phyloP scores from a whole-genome alignment of 1,140 invertebrate genomes.

The Drosophila dunni region DNA sequence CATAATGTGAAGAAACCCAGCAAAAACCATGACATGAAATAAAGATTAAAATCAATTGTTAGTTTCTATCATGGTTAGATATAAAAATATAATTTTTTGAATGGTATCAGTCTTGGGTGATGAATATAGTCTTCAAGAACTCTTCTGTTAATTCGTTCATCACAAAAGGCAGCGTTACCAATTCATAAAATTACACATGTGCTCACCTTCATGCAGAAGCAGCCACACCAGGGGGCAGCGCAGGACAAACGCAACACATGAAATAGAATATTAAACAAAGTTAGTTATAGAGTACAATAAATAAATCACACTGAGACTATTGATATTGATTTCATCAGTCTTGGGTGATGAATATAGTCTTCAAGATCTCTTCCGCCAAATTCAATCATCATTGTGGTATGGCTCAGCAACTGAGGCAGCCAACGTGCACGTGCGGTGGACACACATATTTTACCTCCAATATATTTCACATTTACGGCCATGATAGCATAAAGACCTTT shows the following conservation, averaged over 20 bases:
- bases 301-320: neutral
- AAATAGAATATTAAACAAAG: constrained; percentile 28
- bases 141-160: constrained; percentile 78
- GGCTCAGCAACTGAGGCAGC: constrained; percentile 11
- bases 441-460: constrained; percentile 62
- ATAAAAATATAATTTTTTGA: neutral
- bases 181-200: constrained; percentile 15
- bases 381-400: constrained; percentile 60
- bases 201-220: constrained; percentile 49
- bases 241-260: constrained; percentile 14
- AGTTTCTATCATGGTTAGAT: constrained; percentile 3
- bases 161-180: constrained; percentile 23
- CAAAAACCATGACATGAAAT: constrained; percentile 38
- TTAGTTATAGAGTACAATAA: neutral
- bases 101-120: constrained; percentile 81
- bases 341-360: constrained; percentile 84
- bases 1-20: constrained; percentile 1
- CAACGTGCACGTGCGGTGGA: constrained; percentile 57
- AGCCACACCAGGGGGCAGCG: constrained; percentile 2
- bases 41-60: constrained; percentile 23
- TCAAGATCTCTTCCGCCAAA: constrained; percentile 80
- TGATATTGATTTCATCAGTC: neutral
- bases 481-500: constrained; percentile 26
- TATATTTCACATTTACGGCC: constrained; percentile 17
- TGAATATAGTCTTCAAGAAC: constrained; percentile 85